Conservation (phyloP, 2,888 invertebrate genomes). For the Phengaris alcon region DNA sequence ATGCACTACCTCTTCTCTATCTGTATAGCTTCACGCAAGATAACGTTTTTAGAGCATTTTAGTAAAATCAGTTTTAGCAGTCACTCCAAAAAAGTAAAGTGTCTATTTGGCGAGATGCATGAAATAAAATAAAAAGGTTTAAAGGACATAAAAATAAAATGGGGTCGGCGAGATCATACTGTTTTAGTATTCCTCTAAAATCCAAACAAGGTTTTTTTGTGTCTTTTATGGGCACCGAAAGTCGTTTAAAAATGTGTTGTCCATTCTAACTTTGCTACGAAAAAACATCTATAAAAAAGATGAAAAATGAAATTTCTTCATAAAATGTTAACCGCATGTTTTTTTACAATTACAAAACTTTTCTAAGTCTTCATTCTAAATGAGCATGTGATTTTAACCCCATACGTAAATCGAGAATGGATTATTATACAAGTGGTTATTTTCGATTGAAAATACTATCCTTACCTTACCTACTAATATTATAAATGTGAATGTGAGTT, state of each 20-base stretch:
- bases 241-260: conserved; percentile 16
- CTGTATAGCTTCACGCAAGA: not conserved
- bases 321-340: not conserved
- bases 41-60: not conserved
- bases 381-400: not conserved
- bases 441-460: too few species aligned
- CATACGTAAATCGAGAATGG: too few species aligned
- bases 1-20: not conserved
- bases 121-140: conserved; percentile 7
- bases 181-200: conserved; percentile 6
- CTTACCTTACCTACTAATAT: too few species aligned
- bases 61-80: not conserved
- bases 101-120: not conserved
- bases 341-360: not conserved
- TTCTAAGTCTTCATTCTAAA: not conserved
- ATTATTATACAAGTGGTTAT: too few species aligned
- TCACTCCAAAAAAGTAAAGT: not conserved
- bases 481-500: too few species aligned
- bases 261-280: conserved; percentile 18
- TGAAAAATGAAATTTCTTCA: not conserved
- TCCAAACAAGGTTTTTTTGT: conserved; percentile 14
- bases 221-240: conserved; percentile 20
- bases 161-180: conserved; percentile 14
- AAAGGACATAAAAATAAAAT: conserved; percentile 13
- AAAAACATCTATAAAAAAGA: not conserved